A percentile compares a stretch with the other conserved stretches of the same genome.
These are phyloP conservation scores for Nemotelus pantherinus DNA, from an alignment of 2,888 invertebrate genomes.

Conservation along the genomic window DNA sequence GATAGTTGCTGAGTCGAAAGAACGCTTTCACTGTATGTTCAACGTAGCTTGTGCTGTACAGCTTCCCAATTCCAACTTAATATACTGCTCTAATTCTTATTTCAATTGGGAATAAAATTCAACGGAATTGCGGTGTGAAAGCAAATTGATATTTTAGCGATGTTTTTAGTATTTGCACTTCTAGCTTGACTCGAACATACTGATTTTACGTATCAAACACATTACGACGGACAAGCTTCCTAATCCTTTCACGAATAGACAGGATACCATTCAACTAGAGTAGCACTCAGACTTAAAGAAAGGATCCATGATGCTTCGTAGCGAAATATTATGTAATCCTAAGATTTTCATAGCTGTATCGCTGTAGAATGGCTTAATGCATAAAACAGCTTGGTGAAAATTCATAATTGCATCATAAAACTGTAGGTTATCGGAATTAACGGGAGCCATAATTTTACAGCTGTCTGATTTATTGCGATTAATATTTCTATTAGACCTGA, in stretches of 20 bases:
- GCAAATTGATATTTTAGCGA: neutral
- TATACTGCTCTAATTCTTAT: conserved; percentile 29
- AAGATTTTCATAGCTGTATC: too few relatives aligned
- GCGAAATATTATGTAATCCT: conserved; percentile 8
- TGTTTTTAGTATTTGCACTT: neutral
- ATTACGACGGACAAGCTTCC: conserved; percentile 24
- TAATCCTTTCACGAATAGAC: neutral
- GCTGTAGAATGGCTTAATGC: neutral
- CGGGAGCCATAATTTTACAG: conserved; percentile 38
- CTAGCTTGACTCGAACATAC: conserved; percentile 13
- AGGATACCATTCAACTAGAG: neutral
- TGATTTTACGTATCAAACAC: conserved; percentile 24
- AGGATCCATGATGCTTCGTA: neutral
- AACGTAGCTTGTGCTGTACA: conserved; percentile 1
- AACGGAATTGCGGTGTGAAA: conserved; percentile 13
- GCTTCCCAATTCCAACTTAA: conserved; percentile 15
- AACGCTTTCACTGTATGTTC: neutral
- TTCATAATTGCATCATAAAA: conserved; percentile 43
- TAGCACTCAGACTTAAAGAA: neutral
- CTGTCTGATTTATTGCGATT: conserved; percentile 43
- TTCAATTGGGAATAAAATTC: neutral
- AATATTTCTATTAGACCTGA: conserved; percentile 41
- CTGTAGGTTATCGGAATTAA: conserved; percentile 41
- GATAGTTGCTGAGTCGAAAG: neutral
- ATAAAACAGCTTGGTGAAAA: conserved; percentile 37